A percentile compares a stretch with the other conserved stretches of the same genome.
Conservation (phyloP, 1,140 invertebrate genomes). For the Penaeus vannamei region DNA sequence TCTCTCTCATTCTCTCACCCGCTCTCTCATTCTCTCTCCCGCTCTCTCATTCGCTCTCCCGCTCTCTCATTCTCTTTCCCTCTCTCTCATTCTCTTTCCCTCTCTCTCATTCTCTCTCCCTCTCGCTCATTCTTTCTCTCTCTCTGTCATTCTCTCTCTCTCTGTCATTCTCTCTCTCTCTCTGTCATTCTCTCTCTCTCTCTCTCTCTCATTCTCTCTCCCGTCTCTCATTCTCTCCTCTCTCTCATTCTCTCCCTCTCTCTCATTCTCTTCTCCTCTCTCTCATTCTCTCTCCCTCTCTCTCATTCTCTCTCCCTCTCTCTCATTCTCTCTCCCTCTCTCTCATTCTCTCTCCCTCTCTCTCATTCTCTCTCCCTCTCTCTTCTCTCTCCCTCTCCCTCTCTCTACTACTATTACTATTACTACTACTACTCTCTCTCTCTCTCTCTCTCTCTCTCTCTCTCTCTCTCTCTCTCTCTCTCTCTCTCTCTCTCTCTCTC, state of each 20-base stretch:
- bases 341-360: too few species aligned
- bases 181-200: slow-evolving; percentile 4
- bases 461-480: too few species aligned
- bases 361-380: too few species aligned
- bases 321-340: too few species aligned
- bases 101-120: slow-evolving; percentile 35
- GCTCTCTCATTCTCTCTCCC: not conserved
- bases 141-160: not conserved
- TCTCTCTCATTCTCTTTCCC: not conserved
- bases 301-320: too few species aligned
- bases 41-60: not conserved
- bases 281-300: not conserved
- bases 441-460: too few species aligned
- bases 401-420: too few species aligned
- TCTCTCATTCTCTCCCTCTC: not conserved
- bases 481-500: too few species aligned
- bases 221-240: not conserved
- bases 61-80: not conserved
- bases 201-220: slow-evolving; percentile 22
- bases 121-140: slow-evolving; percentile 36
- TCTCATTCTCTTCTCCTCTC: not conserved
- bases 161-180: not conserved
- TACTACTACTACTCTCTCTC: too few species aligned
- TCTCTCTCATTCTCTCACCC: not conserved
- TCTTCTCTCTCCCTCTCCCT: too few species aligned